Percentiles rank a stretch among this genome's conserved stretches.
Evolutionary conservation across 2,888 invertebrate species (phyloP).

Genomic region (Apoda limacodes): DNA sequence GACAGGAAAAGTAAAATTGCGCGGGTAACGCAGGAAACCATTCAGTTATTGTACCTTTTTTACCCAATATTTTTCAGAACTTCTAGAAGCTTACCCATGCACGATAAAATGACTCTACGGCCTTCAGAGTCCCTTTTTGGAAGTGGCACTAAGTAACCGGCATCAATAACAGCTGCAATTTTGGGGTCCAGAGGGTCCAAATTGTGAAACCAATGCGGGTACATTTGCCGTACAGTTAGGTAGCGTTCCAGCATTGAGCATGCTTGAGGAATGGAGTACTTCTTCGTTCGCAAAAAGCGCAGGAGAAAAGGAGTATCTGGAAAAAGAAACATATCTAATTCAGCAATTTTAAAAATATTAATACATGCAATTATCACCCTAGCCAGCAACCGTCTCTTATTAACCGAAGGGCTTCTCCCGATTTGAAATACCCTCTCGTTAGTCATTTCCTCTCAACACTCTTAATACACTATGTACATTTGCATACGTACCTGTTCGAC

Average conservation of each 20-base stretch:
- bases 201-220: slow-evolving; percentile 88
- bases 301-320: slow-evolving; percentile 83
- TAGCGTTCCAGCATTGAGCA: slow-evolving; percentile 91
- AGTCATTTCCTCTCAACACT: no score
- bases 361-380: no score
- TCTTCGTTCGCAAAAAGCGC: slow-evolving; percentile 87
- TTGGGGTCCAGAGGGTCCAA: slow-evolving; percentile 84
- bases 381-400: no score
- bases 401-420: no score
- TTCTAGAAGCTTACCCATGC: slow-evolving; percentile 71
- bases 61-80: no score
- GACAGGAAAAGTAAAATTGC: no score
- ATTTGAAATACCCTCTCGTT: no score
- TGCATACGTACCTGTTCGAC: slow-evolving; percentile 73
- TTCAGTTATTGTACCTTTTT: no score
- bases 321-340: slow-evolving; percentile 14
- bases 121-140: slow-evolving; percentile 81
- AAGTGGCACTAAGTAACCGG: slow-evolving; percentile 82
- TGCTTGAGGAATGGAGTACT: slow-evolving; percentile 87
- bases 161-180: slow-evolving; percentile 82
- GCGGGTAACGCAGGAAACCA: no score
- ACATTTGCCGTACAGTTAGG: slow-evolving; percentile 84
- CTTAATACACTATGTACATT: not conserved
- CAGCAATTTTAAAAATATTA: no score
- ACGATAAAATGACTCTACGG: slow-evolving; percentile 81